Percentiles rank a stretch among this genome's conserved stretches.
Conservation (phyloP, 2,113 vertebrate genomes). For the Brienomyrus brachyistius region DNA sequence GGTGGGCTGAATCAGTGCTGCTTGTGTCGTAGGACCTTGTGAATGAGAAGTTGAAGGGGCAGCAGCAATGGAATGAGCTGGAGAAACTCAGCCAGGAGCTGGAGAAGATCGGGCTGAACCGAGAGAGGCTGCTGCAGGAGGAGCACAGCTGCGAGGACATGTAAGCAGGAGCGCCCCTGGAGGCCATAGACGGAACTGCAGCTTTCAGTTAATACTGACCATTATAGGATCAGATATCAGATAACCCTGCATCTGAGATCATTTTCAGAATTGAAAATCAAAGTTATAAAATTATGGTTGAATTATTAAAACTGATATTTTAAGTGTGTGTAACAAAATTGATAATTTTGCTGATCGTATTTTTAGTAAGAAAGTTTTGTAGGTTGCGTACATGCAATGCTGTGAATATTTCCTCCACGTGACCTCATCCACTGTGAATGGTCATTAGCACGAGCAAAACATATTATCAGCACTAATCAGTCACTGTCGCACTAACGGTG, state of each 20-base stretch:
- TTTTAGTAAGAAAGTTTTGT: not conserved
- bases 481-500: not conserved
- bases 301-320: not conserved
- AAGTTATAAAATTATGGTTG: not conserved
- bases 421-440: not conserved
- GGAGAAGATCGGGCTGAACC: constrained; percentile 84
- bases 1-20: not conserved
- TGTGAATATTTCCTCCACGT: not conserved
- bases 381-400: not conserved
- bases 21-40: constrained; percentile 74
- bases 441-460: not conserved
- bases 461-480: not conserved
- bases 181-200: not conserved
- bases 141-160: constrained; percentile 64
- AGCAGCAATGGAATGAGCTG: constrained; percentile 77
- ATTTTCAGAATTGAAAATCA: not conserved
- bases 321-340: not conserved
- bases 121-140: constrained; percentile 78
- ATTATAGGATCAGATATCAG: too few relatives aligned
- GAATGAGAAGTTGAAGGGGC: constrained; percentile 83
- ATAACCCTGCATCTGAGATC: not conserved
- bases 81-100: constrained; percentile 81
- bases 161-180: constrained; percentile 53
- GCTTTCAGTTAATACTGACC: not conserved
- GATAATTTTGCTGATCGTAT: not conserved